Evolutionary conservation across 64 coral and sea anemone species (phyloP).

Genomic region (Anthopleura sola): DNA sequence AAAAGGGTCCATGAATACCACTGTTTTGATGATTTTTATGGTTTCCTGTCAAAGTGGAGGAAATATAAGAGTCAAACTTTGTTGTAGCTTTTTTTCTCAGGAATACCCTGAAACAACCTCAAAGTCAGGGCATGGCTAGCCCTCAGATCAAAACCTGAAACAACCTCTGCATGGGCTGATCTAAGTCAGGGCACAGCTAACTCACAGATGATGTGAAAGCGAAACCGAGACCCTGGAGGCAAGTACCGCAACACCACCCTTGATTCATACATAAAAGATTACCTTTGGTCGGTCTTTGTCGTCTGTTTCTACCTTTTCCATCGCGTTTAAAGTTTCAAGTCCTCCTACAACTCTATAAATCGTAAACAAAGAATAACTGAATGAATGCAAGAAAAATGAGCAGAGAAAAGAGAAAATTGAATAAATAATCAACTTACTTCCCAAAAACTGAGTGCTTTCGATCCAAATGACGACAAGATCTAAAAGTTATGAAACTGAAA

Average conservation of each 20-base stretch:
- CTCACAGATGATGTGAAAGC: too few relatives aligned
- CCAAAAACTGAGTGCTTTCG: constrained; percentile 80
- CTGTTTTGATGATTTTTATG: constrained; percentile 73
- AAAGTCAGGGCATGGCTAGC: too few relatives aligned
- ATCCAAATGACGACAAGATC: constrained; percentile 89
- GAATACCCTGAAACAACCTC: too few relatives aligned
- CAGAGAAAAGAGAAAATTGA: not conserved
- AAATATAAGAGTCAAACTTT: not conserved
- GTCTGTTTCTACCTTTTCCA: constrained; percentile 88
- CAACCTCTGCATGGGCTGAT: too few relatives aligned
- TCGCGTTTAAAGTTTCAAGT: constrained; percentile 71
- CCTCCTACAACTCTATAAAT: constrained; percentile 85
- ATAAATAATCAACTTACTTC: constrained; percentile 14
- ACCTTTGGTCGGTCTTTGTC: constrained; percentile 99
- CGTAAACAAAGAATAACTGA: not conserved
- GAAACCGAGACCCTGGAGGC: too few relatives aligned
- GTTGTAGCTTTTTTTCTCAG: too few relatives aligned
- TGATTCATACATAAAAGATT: too few relatives aligned
- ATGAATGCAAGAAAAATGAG: not conserved
- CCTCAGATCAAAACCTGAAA: too few relatives aligned
- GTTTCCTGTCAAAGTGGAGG: constrained; percentile 55
- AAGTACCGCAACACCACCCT: too few relatives aligned
- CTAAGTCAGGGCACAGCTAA: too few relatives aligned
- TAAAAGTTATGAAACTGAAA: constrained; percentile 73
- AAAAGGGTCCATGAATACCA: constrained; percentile 89